Evolutionary conservation across 1,140 invertebrate genomes (phyloP), one percentile per base, ranked within the genome.

Genomic region (Leptinotarsa texana): DNA sequence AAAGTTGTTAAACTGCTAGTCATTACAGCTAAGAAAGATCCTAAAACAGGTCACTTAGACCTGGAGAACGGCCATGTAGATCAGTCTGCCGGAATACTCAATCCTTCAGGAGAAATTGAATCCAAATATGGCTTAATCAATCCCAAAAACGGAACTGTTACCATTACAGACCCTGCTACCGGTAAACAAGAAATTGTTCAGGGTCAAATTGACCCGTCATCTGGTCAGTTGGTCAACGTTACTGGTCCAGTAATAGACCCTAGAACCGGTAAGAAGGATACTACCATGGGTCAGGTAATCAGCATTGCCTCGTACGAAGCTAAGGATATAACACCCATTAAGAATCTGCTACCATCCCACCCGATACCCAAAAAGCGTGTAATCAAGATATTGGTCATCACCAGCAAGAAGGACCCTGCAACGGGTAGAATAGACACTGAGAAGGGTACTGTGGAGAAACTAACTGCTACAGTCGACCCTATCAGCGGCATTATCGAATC

Each of bases 201-300:
- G 72, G 88, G 88, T 48, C 87, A 88, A 70, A 84, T 89, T 4
- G 88, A 89, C 82, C 86, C 87, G 8, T 82, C 91, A 57, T 89
- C 92, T 13, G 93, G 92, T 3, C 92, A 93, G 86, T 89, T 89
- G n/a, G 85, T 93, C n/a, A 80, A 88, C 49, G 89, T 90, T 3
- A 83, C 87, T 6, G 87, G 90, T 21, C 88, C 90, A 24, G 87
- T 83, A 13, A 80, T 81, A 75, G 83, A 85, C 79, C 82, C 83
- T 6, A 82, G 80, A 80, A 83, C 83, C 13, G 82, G 81, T 15
- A 80, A 80, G 77, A 82, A 74, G 67, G 85, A 86, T 75, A 76
- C 75, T 63, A 81, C 74, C 62, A 63, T 79, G 15, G 83, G 83
- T 17, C 84, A 84, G 74, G 48, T 84, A 11, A 81, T 85, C 15